phyloP scores from a whole-genome alignment of 2,113 vertebrate genomes.

The Gyps fulvus region DNA sequence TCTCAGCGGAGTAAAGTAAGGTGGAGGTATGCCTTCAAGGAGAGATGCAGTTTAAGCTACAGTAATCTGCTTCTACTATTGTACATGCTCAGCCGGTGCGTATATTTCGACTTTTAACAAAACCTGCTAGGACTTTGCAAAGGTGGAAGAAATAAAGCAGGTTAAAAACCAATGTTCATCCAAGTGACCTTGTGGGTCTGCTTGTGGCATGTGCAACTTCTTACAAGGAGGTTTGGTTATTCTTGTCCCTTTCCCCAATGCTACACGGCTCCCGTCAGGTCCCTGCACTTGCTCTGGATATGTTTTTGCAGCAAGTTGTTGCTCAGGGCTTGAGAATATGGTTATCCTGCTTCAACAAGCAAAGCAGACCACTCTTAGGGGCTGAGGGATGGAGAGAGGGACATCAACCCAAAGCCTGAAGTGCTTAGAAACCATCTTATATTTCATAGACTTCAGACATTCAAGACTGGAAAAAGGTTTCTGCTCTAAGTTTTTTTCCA shows the following conservation, averaged over 20 bases:
- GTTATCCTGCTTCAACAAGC: neutral
- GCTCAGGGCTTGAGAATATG: neutral
- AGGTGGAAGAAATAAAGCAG: neutral
- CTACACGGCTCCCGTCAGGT: neutral
- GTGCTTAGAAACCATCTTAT: neutral
- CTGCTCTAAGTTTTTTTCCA: neutral
- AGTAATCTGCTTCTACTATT: neutral
- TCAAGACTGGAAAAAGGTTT: neutral
- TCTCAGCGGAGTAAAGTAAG: neutral
- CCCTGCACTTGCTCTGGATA: neutral
- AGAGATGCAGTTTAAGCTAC: neutral
- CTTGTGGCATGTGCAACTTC: neutral
- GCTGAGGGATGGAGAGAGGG: neutral
- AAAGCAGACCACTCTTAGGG: neutral
- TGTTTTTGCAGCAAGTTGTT: neutral
- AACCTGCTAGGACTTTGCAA: neutral
- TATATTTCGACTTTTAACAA: neutral
- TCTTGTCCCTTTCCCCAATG: neutral
- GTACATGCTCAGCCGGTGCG: neutral
- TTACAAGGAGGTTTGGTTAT: neutral
- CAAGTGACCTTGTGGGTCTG: accelerated
- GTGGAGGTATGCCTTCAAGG: neutral
- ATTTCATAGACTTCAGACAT: neutral
- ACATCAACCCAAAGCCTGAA: neutral
- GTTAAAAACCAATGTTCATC: neutral